Evolutionary conservation across 2,888 invertebrate species (phyloP).

Genomic region (Lamellibrachia satsuma): DNA sequence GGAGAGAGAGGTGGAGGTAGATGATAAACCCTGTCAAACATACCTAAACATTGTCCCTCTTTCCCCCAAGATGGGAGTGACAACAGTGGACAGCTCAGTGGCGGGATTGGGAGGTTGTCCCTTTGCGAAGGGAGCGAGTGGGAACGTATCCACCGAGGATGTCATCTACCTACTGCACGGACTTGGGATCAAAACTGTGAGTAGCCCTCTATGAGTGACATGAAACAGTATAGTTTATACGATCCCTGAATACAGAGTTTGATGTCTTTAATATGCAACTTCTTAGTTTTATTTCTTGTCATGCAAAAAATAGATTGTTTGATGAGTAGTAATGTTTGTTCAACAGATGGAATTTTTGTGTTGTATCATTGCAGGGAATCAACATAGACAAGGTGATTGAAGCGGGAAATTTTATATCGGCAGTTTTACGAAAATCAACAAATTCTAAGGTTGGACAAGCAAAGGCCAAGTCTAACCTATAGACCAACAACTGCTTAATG

Average conservation of each 20-base stretch:
- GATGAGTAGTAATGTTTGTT: neutral
- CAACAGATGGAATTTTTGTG: no score
- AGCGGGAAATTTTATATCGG: conserved; percentile 84
- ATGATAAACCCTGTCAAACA: no score
- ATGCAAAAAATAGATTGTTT: no score
- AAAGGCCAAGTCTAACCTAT: neutral
- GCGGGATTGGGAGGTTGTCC: conserved; percentile 99
- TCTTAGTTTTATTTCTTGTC: neutral
- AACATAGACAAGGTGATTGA: conserved; percentile 82
- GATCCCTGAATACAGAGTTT: neutral
- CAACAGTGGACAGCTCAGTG: conserved; percentile 91
- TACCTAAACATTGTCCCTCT: neutral
- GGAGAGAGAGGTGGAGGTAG: neutral
- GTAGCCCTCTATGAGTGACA: conserved; percentile 56
- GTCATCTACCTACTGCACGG: conserved; percentile 93
- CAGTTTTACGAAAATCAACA: conserved; percentile 73
- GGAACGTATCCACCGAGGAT: conserved; percentile 98
- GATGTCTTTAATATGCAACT: neutral
- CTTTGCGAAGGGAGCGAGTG: conserved; percentile 95
- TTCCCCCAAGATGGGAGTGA: conserved; percentile 77
- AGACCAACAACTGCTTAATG: neutral
- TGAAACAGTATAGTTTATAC: neutral
- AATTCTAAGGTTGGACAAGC: conserved; percentile 61
- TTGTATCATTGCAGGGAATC: conserved; percentile 68
- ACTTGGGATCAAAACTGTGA: conserved; percentile 81